Conservation (phyloP, 2,113 vertebrate species). For the Todiramphus saurophagus region DNA sequence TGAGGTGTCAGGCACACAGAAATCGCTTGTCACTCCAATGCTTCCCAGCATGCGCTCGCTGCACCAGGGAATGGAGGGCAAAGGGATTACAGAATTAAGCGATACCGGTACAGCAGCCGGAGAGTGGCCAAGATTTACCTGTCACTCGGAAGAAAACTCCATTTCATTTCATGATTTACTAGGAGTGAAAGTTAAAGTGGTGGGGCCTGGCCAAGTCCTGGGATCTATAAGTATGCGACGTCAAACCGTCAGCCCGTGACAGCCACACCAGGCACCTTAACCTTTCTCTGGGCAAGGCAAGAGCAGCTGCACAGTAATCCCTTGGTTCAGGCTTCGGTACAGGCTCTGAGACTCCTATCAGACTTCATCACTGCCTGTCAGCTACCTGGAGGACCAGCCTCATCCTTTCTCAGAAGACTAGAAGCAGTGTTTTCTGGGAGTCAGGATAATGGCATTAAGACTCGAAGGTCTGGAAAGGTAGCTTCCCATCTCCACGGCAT, state of each 20-base stretch:
- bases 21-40: conserved; percentile 74
- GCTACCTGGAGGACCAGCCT: not conserved
- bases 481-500: not conserved
- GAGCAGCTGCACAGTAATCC: not conserved
- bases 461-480: not conserved
- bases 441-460: not conserved
- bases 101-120: conserved; percentile 2
- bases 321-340: not conserved
- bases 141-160: conserved; percentile 78
- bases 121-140: conserved; percentile 75
- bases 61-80: conserved; percentile 69
- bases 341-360: not conserved
- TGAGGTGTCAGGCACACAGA: conserved; percentile 70
- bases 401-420: not conserved
- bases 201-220: not conserved
- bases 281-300: not conserved
- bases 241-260: not conserved
- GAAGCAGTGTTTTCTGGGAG: not conserved
- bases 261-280: not conserved
- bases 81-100: conserved; percentile 78
- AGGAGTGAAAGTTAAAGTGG: conserved; percentile 64
- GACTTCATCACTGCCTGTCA: not conserved
- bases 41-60: conserved; percentile 63
- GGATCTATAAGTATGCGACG: not conserved
- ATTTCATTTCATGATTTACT: conserved; percentile 74